These are phyloP conservation scores for Gymnothorax javanicus DNA, from an alignment of 2,797 vertebrate species.

Conservation along the genomic window DNA sequence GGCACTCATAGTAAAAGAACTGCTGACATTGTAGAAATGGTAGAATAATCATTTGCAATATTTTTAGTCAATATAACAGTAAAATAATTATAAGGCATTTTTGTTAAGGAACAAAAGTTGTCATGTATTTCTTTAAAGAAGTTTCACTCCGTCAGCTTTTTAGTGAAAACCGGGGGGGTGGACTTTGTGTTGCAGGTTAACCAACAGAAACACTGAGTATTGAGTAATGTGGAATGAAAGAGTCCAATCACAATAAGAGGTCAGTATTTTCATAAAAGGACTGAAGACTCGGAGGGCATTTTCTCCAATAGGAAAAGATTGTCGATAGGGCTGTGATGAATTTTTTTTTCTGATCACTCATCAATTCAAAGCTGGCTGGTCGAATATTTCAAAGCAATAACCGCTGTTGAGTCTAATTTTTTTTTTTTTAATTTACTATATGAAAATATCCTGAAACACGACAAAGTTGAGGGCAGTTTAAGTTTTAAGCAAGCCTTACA, in stretches of 20 bases:
- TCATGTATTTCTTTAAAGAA: too few species aligned
- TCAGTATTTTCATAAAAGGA: neutral
- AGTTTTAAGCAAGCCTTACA: constrained; percentile 56
- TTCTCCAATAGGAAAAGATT: neutral
- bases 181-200: neutral
- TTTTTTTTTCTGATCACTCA: neutral
- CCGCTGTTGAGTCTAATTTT: neutral
- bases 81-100: too few species aligned
- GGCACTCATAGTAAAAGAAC: too few species aligned
- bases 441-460: constrained; percentile 44
- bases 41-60: too few species aligned
- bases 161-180: too few species aligned
- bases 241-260: neutral
- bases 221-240: neutral
- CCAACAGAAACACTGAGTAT: neutral
- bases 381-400: neutral
- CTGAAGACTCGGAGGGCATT: too few species aligned
- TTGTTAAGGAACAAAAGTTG: too few species aligned
- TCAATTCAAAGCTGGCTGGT: neutral
- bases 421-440: neutral
- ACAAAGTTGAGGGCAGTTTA: constrained; percentile 52
- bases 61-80: too few species aligned
- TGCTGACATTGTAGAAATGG: too few species aligned
- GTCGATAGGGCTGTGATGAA: neutral
- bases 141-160: too few species aligned